Conservation (phyloP, 2,113 vertebrate species). For the Grallaria varia region DNA sequence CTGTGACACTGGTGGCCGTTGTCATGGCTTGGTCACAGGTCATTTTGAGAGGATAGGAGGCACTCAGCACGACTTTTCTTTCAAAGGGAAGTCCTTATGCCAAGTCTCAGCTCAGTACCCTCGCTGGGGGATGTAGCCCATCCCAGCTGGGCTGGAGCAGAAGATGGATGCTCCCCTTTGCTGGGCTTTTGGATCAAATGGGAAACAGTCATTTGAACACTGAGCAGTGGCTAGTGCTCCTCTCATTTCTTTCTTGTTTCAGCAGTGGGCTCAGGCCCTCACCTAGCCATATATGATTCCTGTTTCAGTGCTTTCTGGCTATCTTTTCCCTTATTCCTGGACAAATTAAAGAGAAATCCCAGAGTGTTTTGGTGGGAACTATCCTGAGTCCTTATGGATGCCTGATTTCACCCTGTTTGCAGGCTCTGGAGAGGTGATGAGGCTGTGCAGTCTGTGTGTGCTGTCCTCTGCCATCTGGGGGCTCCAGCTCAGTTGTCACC, state of each 20-base stretch:
- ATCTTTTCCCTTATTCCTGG: background rate
- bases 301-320: background rate
- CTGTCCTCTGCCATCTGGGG: background rate
- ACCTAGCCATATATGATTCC: accelerated
- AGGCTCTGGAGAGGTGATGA: background rate
- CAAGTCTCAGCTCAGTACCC: background rate
- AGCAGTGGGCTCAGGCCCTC: background rate
- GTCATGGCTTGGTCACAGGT: accelerated
- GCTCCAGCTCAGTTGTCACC: background rate
- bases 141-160: too few species aligned
- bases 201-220: background rate
- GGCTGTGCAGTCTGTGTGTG: background rate
- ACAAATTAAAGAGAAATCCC: background rate
- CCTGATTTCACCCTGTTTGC: background rate
- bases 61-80: background rate
- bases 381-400: background rate
- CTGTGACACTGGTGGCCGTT: background rate
- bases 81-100: background rate
- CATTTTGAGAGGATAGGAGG: background rate
- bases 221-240: background rate
- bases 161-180: too few species aligned
- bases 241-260: background rate
- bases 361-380: background rate
- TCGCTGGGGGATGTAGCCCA: too few species aligned
- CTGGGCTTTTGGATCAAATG: background rate